Base-by-base conservation (phyloP, 2,797 vertebrate genomes). In the Sebastes flavidus region DNA sequence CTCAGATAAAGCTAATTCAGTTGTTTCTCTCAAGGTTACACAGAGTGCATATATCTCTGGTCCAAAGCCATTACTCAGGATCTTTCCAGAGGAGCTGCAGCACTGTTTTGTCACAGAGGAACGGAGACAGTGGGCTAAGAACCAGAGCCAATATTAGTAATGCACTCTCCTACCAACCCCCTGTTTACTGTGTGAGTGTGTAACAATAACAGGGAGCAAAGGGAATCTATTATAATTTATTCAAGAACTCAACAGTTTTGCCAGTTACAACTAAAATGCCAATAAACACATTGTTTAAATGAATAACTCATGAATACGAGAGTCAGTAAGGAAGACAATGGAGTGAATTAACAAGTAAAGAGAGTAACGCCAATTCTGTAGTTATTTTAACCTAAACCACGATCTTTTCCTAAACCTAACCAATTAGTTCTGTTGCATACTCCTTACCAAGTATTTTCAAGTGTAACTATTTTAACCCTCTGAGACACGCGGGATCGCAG, bases 91-190 rank as follows among this genome's bases (percentile, higher is more conserved):
- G 56, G 38, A 62, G 58, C 71, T 52, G 68, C 75, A 22, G 72
- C 68, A 34, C 65, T 54, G 9, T 82, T 80, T 72, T 58, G 60
- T 78, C 75, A 76, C 81, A 68, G 68, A 2, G 13, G 27, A 82
- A 25, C 9, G 1, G 55, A 75, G 75, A 63, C 24, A 49, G 65
- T 13, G 79, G 79, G 79, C 81, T 73, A 80, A 75, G 62, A 75
- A 83, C 9, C 61, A 38, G 27, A 71, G 69, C 83, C 78, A 83
- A 85, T 80, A 87, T 87, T 75, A 82, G 75, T 71, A 80, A 88
- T 74, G 74, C 80, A 59, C 75, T 76, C 14, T 75, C n/a, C 56
- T 24, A 65, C 49, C 55, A 27, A 18, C 25, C 27, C 5, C 8
- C 25, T n/a, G 27, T 66, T 67, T 7, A 42, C 11, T 42, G 66